Conservation (phyloP, 1,140 invertebrate species). For the Drosophila willistoni region DNA sequence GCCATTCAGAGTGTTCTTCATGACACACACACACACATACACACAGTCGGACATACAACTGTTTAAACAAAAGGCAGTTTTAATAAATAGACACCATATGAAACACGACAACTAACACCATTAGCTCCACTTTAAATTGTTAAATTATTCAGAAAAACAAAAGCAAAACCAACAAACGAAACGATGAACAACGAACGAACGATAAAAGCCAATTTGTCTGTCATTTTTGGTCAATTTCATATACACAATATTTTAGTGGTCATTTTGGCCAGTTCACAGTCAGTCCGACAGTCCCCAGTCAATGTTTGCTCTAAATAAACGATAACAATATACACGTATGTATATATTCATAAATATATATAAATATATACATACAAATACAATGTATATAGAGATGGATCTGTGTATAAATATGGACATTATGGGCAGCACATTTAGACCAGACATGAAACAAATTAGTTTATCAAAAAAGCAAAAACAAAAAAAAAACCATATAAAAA, state of each 20-base stretch:
- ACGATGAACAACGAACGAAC: slow-evolving; percentile 47
- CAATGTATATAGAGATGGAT: background rate
- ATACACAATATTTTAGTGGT: slow-evolving; percentile 74
- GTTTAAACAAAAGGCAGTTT: slow-evolving; percentile 74
- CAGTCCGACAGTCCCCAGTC: slow-evolving; percentile 31
- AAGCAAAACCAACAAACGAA: slow-evolving; percentile 44
- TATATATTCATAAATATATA: background rate
- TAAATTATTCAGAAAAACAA: slow-evolving; percentile 79
- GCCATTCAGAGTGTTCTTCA: slow-evolving; percentile 72
- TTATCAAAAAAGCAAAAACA: slow-evolving; percentile 57
- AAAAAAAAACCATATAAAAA: background rate
- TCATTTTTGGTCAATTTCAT: slow-evolving; percentile 81
- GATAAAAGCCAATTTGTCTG: slow-evolving; percentile 81
- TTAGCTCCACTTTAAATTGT: slow-evolving; percentile 81
- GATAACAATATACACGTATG: slow-evolving; percentile 13
- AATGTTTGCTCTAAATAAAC: slow-evolving; percentile 54
- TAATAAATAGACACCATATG: slow-evolving; percentile 77
- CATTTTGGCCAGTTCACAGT: slow-evolving; percentile 56
- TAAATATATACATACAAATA: background rate
- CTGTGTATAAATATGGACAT: slow-evolving; percentile 14
- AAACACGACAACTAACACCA: slow-evolving; percentile 81
- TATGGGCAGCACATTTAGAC: slow-evolving; percentile 59
- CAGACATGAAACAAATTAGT: slow-evolving; percentile 80
- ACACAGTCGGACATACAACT: slow-evolving; percentile 7
- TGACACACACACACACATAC: slow-evolving; percentile 57